These are phyloP conservation scores for Leptoteleia sp. DNA, from an alignment of 1,140 invertebrate species.

Conservation along the genomic window DNA sequence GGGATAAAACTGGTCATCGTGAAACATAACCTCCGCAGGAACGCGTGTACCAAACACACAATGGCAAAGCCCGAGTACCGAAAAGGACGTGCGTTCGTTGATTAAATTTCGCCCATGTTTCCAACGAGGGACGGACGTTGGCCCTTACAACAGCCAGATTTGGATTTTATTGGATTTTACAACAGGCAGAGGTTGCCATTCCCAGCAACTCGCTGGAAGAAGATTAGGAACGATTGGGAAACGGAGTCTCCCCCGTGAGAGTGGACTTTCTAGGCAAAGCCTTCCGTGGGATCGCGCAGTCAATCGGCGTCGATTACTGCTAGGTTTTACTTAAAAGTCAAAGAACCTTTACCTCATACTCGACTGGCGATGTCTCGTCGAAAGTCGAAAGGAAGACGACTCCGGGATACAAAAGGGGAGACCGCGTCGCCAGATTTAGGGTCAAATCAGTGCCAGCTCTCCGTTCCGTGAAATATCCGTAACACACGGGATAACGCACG, in stretches of 20 bases:
- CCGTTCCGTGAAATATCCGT: slow-evolving; percentile 19
- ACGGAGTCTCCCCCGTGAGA: slow-evolving; percentile 1
- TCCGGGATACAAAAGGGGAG: neutral
- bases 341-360: slow-evolving; percentile 33
- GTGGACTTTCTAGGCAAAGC: slow-evolving; percentile 34
- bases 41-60: slow-evolving; percentile 53
- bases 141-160: no score
- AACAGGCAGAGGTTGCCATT: no score
- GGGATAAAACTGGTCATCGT: slow-evolving; percentile 71
- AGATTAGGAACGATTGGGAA: neutral
- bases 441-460: neutral
- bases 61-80: slow-evolving; percentile 7
- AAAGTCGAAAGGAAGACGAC: neutral
- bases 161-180: no score
- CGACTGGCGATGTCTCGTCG: neutral
- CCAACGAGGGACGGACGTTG: no score
- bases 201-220: neutral
- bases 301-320: neutral
- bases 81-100: no score
- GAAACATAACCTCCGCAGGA: slow-evolving; percentile 73
- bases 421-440: neutral
- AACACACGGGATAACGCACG: slow-evolving; percentile 52
- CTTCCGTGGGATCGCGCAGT: slow-evolving; percentile 14
- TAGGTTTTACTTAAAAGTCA: slow-evolving; percentile 1
- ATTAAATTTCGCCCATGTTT: no score